These are phyloP conservation scores for Falco columbarius DNA, from an alignment of 2,797 vertebrate genomes.

Conservation along the genomic window DNA sequence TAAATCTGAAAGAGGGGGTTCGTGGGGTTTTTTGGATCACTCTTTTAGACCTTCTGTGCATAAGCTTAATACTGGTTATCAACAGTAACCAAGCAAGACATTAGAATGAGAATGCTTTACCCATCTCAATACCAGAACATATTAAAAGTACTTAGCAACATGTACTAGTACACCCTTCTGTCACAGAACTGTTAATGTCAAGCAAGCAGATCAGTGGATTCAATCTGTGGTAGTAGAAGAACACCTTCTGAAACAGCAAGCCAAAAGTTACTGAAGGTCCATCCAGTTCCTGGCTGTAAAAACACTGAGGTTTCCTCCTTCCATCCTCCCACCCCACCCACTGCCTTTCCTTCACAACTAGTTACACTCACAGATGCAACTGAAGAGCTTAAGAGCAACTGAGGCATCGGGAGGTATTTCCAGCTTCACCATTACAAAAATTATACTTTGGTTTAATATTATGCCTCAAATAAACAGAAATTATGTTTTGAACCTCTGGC, in stretches of 20 bases:
- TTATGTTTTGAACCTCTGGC: not conserved
- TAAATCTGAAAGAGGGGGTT: not conserved
- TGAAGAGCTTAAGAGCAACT: not conserved
- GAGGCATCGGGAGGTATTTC: not conserved
- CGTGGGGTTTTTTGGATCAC: not conserved
- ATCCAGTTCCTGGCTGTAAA: not conserved
- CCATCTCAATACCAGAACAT: not conserved
- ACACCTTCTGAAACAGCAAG: conserved; percentile 41
- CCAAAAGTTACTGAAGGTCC: not conserved
- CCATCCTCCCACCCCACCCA: not conserved
- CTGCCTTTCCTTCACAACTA: not conserved
- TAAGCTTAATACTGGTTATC: not conserved
- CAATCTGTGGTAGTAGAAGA: not conserved
- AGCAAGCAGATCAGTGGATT: not conserved
- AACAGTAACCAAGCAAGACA: not conserved
- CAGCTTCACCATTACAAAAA: not conserved
- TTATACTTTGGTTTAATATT: not conserved
- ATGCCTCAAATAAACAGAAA: not conserved
- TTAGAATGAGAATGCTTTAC: not conserved
- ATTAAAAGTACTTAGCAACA: not conserved
- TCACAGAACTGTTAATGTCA: not conserved
- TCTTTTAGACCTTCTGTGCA: not conserved
- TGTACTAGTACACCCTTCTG: not conserved
- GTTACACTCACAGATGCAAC: not conserved
- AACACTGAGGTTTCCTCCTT: not conserved